Evolutionary conservation across 1,140 invertebrate species (phyloP).

Genomic region (Drosophila pandora): DNA sequence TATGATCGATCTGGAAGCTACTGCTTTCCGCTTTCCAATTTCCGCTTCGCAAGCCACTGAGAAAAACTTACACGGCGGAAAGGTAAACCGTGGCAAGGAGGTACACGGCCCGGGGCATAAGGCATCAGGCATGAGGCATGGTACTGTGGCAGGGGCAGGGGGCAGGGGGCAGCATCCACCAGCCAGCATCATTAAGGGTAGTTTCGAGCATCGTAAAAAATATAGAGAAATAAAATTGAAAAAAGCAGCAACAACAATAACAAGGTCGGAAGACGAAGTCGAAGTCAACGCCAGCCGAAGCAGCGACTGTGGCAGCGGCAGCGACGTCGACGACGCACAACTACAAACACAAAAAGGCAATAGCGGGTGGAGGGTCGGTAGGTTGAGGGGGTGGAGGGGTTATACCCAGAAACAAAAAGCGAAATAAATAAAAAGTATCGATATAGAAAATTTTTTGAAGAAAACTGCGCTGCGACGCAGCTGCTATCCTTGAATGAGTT

Average conservation of each 20-base stretch:
- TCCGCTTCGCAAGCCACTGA: constrained; percentile 10
- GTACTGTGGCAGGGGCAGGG: background rate
- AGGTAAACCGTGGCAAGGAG: constrained; percentile 9
- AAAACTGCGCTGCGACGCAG: constrained; percentile 53
- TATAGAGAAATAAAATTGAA: constrained; percentile 80
- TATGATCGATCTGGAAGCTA: background rate
- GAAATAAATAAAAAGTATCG: constrained; percentile 67
- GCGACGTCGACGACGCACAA: constrained; percentile 35
- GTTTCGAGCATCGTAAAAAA: constrained; percentile 78
- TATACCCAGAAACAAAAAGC: constrained; percentile 47
- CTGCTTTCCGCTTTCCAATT: constrained; percentile 8
- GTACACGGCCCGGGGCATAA: background rate
- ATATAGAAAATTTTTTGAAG: constrained; percentile 63
- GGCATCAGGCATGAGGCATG: background rate
- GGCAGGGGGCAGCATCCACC: constrained; percentile 44
- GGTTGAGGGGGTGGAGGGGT: background rate
- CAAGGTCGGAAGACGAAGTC: constrained; percentile 56
- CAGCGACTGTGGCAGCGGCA: constrained; percentile 3
- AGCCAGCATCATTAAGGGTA: constrained; percentile 78
- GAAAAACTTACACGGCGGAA: constrained; percentile 17
- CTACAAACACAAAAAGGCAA: constrained; percentile 36
- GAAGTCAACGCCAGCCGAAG: constrained; percentile 30
- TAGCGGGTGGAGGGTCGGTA: background rate
- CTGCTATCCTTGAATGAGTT: constrained; percentile 43
- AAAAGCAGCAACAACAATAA: constrained; percentile 53